Conservation (phyloP, 2,797 vertebrate species). For the Arnoldichthys spilopterus region DNA sequence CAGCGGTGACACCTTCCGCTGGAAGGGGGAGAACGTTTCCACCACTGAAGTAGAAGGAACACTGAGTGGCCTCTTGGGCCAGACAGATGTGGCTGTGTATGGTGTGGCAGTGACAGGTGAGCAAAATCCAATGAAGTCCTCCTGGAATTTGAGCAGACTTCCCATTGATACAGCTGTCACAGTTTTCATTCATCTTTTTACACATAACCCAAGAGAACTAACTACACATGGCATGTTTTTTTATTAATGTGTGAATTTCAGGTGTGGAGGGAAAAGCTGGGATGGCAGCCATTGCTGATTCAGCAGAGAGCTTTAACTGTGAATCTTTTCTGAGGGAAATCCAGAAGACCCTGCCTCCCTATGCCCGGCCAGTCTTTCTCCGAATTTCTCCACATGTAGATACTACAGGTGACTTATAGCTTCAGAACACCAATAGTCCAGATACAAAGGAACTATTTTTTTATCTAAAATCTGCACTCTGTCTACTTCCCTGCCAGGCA, state of each 20-base stretch:
- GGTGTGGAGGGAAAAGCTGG: constrained; percentile 90
- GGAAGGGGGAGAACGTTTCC: constrained; percentile 90
- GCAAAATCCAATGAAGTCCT: background rate
- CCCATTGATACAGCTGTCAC: background rate
- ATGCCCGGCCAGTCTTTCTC: constrained; percentile 87
- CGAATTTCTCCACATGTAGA: constrained; percentile 84
- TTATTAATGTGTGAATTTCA: constrained; percentile 58
- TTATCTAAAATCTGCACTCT: background rate
- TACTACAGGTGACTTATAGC: constrained; percentile 81
- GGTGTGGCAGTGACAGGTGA: constrained; percentile 84
- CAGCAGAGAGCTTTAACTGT: constrained; percentile 74
- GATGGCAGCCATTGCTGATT: constrained; percentile 85
- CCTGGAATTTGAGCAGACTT: background rate
- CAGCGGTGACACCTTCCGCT: constrained; percentile 88
- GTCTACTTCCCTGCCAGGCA: constrained; percentile 71
- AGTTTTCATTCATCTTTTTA: background rate
- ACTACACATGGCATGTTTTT: background rate
- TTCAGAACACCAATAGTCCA: background rate
- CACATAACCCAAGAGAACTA: background rate
- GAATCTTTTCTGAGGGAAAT: constrained; percentile 74
- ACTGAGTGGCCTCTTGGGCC: constrained; percentile 82
- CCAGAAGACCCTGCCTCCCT: constrained; percentile 83
- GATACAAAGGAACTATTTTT: background rate
- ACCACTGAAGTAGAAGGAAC: constrained; percentile 87
- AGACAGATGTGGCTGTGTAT: constrained; percentile 86